Evolutionary conservation across 1,140 invertebrate genomes (phyloP), one percentile per base, ranked within the genome.

Genomic region (Magallana angulata): DNA sequence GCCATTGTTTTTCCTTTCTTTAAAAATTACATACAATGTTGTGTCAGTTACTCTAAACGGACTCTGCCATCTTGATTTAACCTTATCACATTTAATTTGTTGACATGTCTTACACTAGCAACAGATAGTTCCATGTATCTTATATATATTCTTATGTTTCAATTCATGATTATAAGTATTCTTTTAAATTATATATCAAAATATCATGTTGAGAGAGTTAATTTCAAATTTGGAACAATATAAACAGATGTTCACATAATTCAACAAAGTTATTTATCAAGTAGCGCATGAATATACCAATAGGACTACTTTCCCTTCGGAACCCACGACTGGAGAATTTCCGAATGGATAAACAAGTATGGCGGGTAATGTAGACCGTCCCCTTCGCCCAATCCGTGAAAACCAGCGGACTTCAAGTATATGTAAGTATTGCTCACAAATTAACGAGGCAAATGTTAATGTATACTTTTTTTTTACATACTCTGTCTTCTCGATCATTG

Each of bases 101-200:
- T 90, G 83, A 57, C 6, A 57, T 59, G 18, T 59, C 30, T 58
- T 86, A 18, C 88, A 81, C 82, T 89, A 85, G 87, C 90, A 90
- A 92, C 89, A 92, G 89, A 87, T 89, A 91, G 91, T 89, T 87
- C 90, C 30, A 64, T 11, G n/a, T 16, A 12, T n/a, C 84, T 57
- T 57, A 36, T 0, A 8, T 76, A 58, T 18, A 59, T 87, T 82
- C 7, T 84, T 30, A 30, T 4, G 36, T 48, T 4, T 24, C 24
- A 24, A 0, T 2, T 48, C 36, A 48, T 5, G 5, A 48, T 48
- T 48, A 2, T 48, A 48, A 48, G 36, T 48, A 48, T 4, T 48
- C 36, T 4, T 4, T 48, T 4, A 48, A 5, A 5, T 48, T 4
- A 48, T 48, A 4, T 5, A 48, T 48, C 36, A 48, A 48, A 48